phyloP scores from a whole-genome alignment of 2,797 vertebrate species.

The Orestias chungarensis region DNA sequence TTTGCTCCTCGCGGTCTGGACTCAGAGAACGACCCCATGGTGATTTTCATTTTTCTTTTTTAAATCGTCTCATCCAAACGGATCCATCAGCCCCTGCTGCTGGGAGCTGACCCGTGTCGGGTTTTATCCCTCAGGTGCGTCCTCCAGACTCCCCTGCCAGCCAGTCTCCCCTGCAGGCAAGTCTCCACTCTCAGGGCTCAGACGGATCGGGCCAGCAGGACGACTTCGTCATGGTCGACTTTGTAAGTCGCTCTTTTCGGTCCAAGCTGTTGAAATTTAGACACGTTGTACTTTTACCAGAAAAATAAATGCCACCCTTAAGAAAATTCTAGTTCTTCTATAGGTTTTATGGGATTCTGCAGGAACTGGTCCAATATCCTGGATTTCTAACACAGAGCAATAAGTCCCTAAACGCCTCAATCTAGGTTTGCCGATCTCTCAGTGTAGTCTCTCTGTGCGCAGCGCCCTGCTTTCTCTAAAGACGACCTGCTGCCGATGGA shows the following conservation, averaged over 20 bases:
- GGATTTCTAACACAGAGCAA: no score
- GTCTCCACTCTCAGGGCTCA: constrained; percentile 91
- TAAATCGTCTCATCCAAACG: background rate
- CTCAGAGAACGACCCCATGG: constrained; percentile 92
- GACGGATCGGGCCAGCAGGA: constrained; percentile 89
- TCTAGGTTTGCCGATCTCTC: no score
- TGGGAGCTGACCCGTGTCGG: background rate
- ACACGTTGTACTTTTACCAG: background rate
- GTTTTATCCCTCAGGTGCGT: constrained; percentile 79
- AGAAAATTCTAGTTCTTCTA: no score
- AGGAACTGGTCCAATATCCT: no score
- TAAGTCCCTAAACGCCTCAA: no score
- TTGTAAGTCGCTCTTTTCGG: constrained; percentile 80
- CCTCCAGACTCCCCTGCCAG: constrained; percentile 89
- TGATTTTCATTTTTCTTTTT: constrained; percentile 63
- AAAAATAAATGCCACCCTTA: no score
- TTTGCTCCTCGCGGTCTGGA: constrained; percentile 92
- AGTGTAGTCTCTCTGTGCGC: background rate
- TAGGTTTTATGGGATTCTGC: no score
- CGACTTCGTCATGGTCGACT: constrained; percentile 98
- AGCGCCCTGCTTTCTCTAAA: constrained; percentile 99
- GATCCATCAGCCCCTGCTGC: background rate
- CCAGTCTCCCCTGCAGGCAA: constrained; percentile 90
- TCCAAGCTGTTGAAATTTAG: background rate
- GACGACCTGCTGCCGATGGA: constrained; percentile 98